Evolutionary conservation across 2,113 vertebrate genomes (phyloP).

Genomic region (human (Homo sapiens)): DNA sequence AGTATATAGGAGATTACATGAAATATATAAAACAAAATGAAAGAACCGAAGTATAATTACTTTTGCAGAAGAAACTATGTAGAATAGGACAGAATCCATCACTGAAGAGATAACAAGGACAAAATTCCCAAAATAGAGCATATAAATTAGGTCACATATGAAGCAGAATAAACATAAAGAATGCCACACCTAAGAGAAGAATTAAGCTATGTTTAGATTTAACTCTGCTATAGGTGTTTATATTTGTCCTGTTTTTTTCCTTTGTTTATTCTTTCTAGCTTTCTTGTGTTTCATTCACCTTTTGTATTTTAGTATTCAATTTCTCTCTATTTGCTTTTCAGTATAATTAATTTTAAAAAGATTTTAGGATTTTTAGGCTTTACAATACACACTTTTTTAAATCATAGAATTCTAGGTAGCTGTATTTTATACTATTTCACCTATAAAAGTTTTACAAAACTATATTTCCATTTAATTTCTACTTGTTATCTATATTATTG

Average conservation of each 20-base stretch:
- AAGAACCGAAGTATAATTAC: neutral
- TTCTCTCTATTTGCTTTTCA: neutral
- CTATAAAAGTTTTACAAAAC: neutral
- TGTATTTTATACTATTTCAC: neutral
- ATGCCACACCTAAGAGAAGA: neutral
- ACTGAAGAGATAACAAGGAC: neutral
- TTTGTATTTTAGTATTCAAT: neutral
- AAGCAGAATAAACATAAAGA: neutral
- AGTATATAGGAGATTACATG: neutral
- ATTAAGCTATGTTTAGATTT: neutral
- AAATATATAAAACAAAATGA: neutral
- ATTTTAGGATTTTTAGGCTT: neutral
- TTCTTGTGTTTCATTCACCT: neutral
- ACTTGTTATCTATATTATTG: neutral
- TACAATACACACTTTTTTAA: neutral
- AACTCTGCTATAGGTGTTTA: too few species aligned
- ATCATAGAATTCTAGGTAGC: neutral
- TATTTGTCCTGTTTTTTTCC: neutral
- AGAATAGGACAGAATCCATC: neutral
- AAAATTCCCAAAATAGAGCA: neutral
- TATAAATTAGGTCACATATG: neutral
- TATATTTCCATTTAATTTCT: neutral
- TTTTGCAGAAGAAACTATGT: neutral
- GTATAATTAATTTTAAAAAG: neutral
- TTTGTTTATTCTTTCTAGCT: neutral